Evolutionary conservation across 2,888 invertebrate genomes (phyloP), one percentile per base, ranked within the genome.

Genomic region (Ectobius pallidus): DNA sequence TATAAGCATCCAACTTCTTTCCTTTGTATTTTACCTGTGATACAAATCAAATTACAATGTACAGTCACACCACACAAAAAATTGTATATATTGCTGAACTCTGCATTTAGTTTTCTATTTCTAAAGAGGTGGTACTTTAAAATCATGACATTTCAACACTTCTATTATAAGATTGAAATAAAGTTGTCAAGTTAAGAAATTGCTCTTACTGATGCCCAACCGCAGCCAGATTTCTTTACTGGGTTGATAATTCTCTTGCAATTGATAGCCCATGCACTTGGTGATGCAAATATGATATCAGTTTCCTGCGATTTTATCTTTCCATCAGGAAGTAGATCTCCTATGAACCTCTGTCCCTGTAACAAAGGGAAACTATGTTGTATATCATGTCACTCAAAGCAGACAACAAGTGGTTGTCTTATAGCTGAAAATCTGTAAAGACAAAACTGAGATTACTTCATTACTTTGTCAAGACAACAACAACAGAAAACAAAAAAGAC

Each of bases 261-360:
- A 80, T 95, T 93, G 81, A 94, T 93, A 0, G 95, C 96, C 96
- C 96, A 96, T 1, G 96, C 94, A 78, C 94, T 95, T 1, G 96
- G 96, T 1, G 95, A 94, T 75, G 92, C 90, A 82, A 95, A 96
- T 79, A 94, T 88, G 75, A 94, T 92, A 81, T 93, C 92, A 44
- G 94, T 94, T 83, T 95, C 95, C 83, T 93, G 92, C 18, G 94
- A 94, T 82, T 91, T 90, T 72, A 96, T 96, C 86, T 94, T 94
- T 16, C 96, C 96, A 86, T 93, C 94, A 46, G 90, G 84, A 79
- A 95, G 85, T 58, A 96, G 85, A 82, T 96, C 96, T 39, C 94
- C 96, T 69, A 92, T 90, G 86, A 96, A 96, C 81, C 91, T 92
- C 85, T 95, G 94, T 0, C 96, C 95, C 92, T 94, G 81, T 68